Evolutionary conservation across 2,888 invertebrate genomes (phyloP), one percentile per base, ranked within the genome.

Genomic region (Diplazon laetatorius): DNA sequence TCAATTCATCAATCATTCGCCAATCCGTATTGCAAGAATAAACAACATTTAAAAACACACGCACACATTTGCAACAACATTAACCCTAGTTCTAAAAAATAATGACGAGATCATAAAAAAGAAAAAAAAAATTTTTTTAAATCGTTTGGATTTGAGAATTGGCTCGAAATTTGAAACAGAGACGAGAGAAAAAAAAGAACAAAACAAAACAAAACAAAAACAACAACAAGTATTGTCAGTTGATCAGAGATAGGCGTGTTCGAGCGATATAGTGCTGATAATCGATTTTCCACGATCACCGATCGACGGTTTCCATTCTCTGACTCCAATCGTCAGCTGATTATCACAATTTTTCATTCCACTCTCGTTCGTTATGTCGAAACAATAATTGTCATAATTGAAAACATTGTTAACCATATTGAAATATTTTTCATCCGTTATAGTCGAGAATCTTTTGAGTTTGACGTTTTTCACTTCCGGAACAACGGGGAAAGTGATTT

Each of bases 321-420:
- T 48, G 14, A 63, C 63, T 9, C 76, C 75, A 20, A 79, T 14
- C 30, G 44, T 50, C 50, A 76, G 37, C n/a, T n/a, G n/a, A 10
- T 48, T 52, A 0, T 68, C 44, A 6, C 62, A 81, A 18, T 25
- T 72, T n/a, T 84, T 84, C 9, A 60, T 76, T 0, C 42, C 14
- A 4, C 68, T 80, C 37, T 86, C 86, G 1, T 79, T 75, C 0
- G 83, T 82, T 3, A 88, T 52, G 9, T 89, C 87, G 46, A 89
- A 80, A 25, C 84, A 85, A 9, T 87, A 83, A 70, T 89, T 89
- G 20, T 88, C 88, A 30, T 88, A 89, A 1, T 80, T 80, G 44
- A 85, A 89, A 9, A 73, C 81, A 37, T 85, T 88, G 1, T 83
- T 37, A 0, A 78, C 44, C 60, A 84, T 83, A 22, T 76, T 85